Evolutionary conservation across 1,140 invertebrate species (phyloP).

Genomic region (Rhyzopertha dominica): DNA sequence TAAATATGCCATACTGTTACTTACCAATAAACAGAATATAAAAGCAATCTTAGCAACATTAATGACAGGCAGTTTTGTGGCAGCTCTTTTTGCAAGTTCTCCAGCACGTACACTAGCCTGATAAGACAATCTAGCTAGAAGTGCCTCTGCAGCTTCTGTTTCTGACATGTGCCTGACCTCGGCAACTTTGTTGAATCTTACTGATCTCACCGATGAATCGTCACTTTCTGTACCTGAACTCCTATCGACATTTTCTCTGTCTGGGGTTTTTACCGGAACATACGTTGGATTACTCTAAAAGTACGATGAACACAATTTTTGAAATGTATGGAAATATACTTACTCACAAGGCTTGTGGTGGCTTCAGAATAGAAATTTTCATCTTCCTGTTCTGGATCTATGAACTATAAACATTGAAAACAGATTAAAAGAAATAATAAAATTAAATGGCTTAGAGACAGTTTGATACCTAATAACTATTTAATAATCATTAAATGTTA

Average conservation of each 20-base stretch:
- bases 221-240: conserved; percentile 78
- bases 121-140: conserved; percentile 80
- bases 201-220: conserved; percentile 69
- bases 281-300: conserved; percentile 81
- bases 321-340: conserved; percentile 12
- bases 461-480: no score
- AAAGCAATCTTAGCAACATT: conserved; percentile 70
- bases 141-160: conserved; percentile 74
- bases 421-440: conserved; percentile 17
- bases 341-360: conserved; percentile 54
- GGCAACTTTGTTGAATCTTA: conserved; percentile 76
- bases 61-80: conserved; percentile 64
- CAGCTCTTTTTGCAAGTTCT: conserved; percentile 59
- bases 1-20: conserved; percentile 28
- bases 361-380: conserved; percentile 60
- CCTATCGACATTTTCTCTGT: conserved; percentile 52
- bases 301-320: conserved; percentile 32
- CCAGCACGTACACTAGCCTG: conserved; percentile 69
- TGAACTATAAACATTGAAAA: conserved; percentile 50
- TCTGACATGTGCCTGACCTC: conserved; percentile 80
- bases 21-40: conserved; percentile 74
- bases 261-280: conserved; percentile 74
- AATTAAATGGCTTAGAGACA: conserved; percentile 3
- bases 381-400: conserved; percentile 63
- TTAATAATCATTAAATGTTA: no score